Percentiles rank a stretch among this genome's conserved stretches.
Conservation (phyloP, 2,888 invertebrate species). For the Carterocephalus palaemon region DNA sequence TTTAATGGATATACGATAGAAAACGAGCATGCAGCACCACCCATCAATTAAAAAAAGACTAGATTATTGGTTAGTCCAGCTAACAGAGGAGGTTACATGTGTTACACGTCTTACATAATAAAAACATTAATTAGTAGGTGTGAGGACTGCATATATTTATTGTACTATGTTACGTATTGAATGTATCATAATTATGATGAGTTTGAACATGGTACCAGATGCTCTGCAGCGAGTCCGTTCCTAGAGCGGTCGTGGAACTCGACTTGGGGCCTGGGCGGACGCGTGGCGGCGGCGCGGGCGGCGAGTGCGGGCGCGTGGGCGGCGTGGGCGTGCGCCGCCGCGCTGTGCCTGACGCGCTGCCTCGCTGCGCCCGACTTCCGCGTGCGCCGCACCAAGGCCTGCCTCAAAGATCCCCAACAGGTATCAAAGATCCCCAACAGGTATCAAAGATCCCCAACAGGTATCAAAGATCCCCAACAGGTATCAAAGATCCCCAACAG, state of each 20-base stretch:
- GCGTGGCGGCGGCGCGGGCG: slow-evolving; percentile 53
- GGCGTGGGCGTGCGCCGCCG: slow-evolving; percentile 60
- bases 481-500: slow-evolving; percentile 1
- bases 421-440: slow-evolving; percentile 58
- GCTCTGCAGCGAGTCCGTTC: slow-evolving; percentile 56
- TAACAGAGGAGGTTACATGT: no score
- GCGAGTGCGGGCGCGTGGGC: slow-evolving; percentile 61
- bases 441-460: slow-evolving; percentile 53
- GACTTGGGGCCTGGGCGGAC: slow-evolving; percentile 51
- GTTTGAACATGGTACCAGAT: no score
- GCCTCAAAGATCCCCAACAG: slow-evolving; percentile 56
- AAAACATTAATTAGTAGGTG: no score
- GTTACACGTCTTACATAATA: no score
- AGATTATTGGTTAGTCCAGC: no score
- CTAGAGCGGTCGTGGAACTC: slow-evolving; percentile 47
- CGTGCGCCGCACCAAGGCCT: slow-evolving; percentile 51
- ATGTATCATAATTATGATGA: no score
- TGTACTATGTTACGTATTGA: no score
- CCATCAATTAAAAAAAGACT: no score
- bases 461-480: slow-evolving; percentile 46
- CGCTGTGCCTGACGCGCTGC: slow-evolving; percentile 61
- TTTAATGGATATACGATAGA: no score
- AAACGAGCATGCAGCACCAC: no score
- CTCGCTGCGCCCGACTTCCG: slow-evolving; percentile 64
- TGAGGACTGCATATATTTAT: no score